Evolutionary conservation across 2,113 vertebrate species (phyloP), one percentile per base, ranked within the genome.

Genomic region (Ornithorhynchus anatinus): DNA sequence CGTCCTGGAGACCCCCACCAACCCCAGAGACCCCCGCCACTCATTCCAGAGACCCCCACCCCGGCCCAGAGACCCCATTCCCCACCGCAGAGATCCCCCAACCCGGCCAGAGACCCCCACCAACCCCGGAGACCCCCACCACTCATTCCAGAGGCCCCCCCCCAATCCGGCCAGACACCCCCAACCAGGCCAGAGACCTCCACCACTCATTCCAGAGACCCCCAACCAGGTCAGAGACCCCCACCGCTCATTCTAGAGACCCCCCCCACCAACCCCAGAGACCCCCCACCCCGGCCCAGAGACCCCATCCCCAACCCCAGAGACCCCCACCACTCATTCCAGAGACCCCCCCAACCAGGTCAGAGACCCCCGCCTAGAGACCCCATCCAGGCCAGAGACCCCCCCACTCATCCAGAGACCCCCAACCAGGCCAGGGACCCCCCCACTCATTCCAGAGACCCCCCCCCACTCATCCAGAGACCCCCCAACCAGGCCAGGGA

Each of bases 171-270:
- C 71, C 37, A 57, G 33, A 37, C 20, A 23, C 42, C 36, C 50
- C 65, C 17, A 60, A 48, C 54, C 42, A 50, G 54, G 36, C 42
- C 12, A 8, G 47, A 70, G 47, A 69, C 1, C 71, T 15, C 29
- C 23, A 13, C 45, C 14, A 20, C 22, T 27, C 14, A 27, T 15
- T 20, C 17, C 14, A 27, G 45, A 47, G 5, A n/a, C 11, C 23
- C 45, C 45, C 23, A 6, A 68, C n/a, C n/a, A n/a, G n/a, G n/a
- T n/a, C n/a, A n/a, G n/a, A n/a, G n/a, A n/a, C 58, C 13, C 64
- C 65, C 51, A 47, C 75, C 29, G 60, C 60, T 64, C 31, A n/a
- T n/a, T n/a, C n/a, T n/a, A n/a, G n/a, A n/a, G n/a, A 59, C 63
- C 76, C 57, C 64, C 67, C 57, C 42, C 70, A 42, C 58, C 43